phyloP scores from a whole-genome alignment of 2,888 invertebrate genomes.

The Heliconius erato region DNA sequence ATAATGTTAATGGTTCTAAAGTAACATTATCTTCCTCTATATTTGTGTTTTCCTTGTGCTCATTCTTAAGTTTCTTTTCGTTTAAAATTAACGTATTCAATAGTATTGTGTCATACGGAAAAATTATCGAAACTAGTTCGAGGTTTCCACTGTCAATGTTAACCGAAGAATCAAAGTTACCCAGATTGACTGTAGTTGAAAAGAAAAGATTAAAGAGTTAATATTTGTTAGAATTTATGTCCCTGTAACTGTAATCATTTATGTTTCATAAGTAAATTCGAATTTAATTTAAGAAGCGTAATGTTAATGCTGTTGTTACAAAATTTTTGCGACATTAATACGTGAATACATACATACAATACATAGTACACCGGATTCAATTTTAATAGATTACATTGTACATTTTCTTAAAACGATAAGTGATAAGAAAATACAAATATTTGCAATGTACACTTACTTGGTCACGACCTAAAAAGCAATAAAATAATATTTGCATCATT shows the following conservation, averaged over 20 bases:
- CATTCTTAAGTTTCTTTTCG: no score
- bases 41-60: no score
- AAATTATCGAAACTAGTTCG: no score
- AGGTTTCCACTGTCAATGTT: no score
- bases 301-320: background rate
- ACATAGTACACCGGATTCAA: background rate
- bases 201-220: background rate
- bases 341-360: background rate
- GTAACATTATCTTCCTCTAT: no score
- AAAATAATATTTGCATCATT: conserved; percentile 5
- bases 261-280: background rate
- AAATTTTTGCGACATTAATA: background rate
- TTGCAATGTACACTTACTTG: background rate
- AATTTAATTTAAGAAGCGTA: background rate
- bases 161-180: no score
- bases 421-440: background rate
- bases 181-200: no score
- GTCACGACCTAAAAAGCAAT: conserved; percentile 11
- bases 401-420: background rate
- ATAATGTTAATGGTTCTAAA: no score
- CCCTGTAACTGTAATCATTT: background rate
- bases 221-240: background rate
- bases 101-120: no score
- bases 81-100: no score
- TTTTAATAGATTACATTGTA: background rate